phyloP scores from a whole-genome alignment of 2,797 vertebrate species.

The Pogoniulus pusillus region DNA sequence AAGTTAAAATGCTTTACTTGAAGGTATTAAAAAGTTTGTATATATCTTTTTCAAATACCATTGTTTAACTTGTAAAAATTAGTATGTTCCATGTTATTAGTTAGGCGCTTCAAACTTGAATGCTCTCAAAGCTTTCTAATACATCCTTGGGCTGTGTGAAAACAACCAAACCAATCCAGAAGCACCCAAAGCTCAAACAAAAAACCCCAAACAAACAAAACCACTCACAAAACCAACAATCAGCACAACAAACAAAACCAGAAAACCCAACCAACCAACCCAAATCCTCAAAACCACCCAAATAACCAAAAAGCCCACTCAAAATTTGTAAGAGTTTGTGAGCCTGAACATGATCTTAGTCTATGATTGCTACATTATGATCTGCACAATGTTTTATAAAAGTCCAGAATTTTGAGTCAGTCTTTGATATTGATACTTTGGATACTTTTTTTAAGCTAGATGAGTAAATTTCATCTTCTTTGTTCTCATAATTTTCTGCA shows the following conservation, averaged over 20 bases:
- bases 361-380: neutral
- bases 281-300: accelerated
- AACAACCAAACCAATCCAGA: neutral
- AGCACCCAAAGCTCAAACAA: no score
- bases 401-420: neutral
- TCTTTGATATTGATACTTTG: neutral
- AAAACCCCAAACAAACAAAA: no score
- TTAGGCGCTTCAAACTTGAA: neutral
- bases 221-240: no score
- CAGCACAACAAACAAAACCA: no score
- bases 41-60: neutral
- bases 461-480: neutral
- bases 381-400: neutral
- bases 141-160: neutral
- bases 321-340: neutral
- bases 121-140: neutral
- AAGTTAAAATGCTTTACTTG: neutral
- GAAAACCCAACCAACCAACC: neutral
- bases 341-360: neutral
- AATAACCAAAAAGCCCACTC: no score
- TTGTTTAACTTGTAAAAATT: neutral
- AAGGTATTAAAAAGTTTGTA: neutral
- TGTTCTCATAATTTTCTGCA: neutral
- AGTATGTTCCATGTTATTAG: neutral
- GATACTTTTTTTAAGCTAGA: neutral